A percentile compares a stretch with the other conserved stretches of the same genome.
Conservation (phyloP, 2,797 vertebrate genomes). For the Pteropus rufus region DNA sequence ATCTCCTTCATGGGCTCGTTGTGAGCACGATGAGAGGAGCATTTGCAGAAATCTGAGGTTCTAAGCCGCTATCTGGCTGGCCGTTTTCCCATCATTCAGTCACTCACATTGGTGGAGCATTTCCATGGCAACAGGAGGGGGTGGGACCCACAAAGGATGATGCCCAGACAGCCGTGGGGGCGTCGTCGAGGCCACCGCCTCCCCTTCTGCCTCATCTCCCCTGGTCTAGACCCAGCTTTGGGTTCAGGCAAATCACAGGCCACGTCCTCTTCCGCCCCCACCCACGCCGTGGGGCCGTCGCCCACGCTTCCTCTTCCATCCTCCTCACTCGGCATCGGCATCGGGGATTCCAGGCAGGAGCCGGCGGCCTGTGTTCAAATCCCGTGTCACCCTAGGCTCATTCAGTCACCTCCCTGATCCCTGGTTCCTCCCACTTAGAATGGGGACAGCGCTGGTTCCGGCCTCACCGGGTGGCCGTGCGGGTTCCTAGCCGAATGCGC, state of each 20-base stretch:
- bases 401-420: not conserved
- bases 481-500: rapidly evolving
- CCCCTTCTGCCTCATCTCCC: not conserved
- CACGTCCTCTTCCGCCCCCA: not conserved
- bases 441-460: no score
- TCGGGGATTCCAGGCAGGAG: not conserved
- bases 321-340: not conserved
- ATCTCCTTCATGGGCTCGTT: not conserved
- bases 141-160: not conserved
- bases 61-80: not conserved
- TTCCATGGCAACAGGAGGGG: not conserved
- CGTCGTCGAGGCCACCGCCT: not conserved
- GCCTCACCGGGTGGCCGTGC: rapidly evolving
- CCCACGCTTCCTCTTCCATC: no score
- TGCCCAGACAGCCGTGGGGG: rapidly evolving
- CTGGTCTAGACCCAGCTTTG: not conserved
- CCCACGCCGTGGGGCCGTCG: rapidly evolving
- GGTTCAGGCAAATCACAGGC: not conserved
- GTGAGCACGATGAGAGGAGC: not conserved
- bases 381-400: not conserved
- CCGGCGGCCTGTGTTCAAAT: not conserved
- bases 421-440: not conserved
- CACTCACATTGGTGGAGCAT: not conserved
- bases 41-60: not conserved
- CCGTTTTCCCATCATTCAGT: not conserved